A percentile compares a stretch with the other conserved stretches of the same genome.
phyloP scores from a whole-genome alignment of 2,113 vertebrate genomes.

The Melanerpes aurifrons region DNA sequence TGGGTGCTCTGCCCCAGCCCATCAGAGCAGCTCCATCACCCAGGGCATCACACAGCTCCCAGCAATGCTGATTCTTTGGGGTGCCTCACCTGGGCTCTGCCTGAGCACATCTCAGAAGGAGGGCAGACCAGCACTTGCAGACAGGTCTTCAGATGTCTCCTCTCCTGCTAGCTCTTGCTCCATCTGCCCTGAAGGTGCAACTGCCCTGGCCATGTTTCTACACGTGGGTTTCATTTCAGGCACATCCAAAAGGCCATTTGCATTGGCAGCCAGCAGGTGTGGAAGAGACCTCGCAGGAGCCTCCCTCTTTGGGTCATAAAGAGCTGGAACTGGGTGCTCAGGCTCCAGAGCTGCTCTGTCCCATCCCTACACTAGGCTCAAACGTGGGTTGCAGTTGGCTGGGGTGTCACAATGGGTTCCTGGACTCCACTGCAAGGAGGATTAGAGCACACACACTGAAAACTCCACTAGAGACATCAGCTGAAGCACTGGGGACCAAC shows the following conservation, averaged over 20 bases:
- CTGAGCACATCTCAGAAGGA: not conserved
- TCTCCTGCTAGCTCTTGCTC: not conserved
- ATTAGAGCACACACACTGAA: not conserved
- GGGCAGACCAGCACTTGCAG: not conserved
- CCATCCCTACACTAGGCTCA: rapidly evolving
- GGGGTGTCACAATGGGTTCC: not conserved
- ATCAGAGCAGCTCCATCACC: not conserved
- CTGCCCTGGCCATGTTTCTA: not conserved
- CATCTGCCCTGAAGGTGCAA: not conserved
- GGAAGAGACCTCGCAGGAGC: not conserved
- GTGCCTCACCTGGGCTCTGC: not conserved
- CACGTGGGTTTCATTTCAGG: rapidly evolving
- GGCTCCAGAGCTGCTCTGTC: not conserved
- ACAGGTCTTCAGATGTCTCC: not conserved
- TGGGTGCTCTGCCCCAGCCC: not conserved
- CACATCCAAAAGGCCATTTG: no score
- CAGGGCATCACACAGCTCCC: not conserved
- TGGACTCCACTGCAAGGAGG: not conserved
- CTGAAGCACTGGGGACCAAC: not conserved
- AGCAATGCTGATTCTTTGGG: no score
- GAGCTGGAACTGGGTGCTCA: rapidly evolving
- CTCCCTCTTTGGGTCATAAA: rapidly evolving
- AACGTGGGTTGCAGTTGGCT: rapidly evolving
- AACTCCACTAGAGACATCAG: not conserved
- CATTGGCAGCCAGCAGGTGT: no score